A percentile compares a stretch with the other conserved stretches of the same genome.
These are phyloP conservation scores for Melinaea menophilus DNA, from an alignment of 2,888 invertebrate species.

Conservation along the genomic window DNA sequence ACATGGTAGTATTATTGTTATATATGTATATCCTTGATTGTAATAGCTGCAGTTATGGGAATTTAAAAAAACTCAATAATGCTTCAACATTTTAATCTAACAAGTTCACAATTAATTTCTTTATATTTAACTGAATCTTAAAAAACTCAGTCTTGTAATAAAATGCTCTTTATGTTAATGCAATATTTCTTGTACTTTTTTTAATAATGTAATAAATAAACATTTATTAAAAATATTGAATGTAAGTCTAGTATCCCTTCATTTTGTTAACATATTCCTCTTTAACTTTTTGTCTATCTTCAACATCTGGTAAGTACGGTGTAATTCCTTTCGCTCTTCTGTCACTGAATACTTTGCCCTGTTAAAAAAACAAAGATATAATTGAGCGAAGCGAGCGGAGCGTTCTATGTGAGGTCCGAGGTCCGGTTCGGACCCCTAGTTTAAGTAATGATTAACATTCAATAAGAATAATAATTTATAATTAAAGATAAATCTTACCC, in stretches of 20 bases:
- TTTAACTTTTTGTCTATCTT: constrained; percentile 83
- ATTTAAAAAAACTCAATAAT: too few relatives aligned
- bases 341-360: constrained; percentile 79
- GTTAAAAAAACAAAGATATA: constrained; percentile 34
- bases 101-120: constrained; percentile 3
- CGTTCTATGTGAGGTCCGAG: too few relatives aligned
- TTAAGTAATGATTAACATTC: not conserved
- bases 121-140: constrained; percentile 15
- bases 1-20: not conserved
- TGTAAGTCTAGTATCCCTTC: constrained; percentile 19
- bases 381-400: not conserved
- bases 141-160: constrained; percentile 3
- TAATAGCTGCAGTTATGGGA: too few relatives aligned
- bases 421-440: too few relatives aligned
- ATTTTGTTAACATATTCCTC: constrained; percentile 73
- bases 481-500: constrained; percentile 77
- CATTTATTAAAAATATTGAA: constrained; percentile 1
- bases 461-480: not conserved
- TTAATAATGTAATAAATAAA: not conserved
- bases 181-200: constrained; percentile 7
- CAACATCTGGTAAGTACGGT: constrained; percentile 83
- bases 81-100: too few relatives aligned
- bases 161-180: constrained; percentile 16
- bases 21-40: not conserved
- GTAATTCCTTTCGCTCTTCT: constrained; percentile 80